A percentile compares a stretch with the other conserved stretches of the same genome.
These are phyloP conservation scores for Metopia argyrocephala DNA, from an alignment of 2,888 invertebrate species.

Conservation along the genomic window DNA sequence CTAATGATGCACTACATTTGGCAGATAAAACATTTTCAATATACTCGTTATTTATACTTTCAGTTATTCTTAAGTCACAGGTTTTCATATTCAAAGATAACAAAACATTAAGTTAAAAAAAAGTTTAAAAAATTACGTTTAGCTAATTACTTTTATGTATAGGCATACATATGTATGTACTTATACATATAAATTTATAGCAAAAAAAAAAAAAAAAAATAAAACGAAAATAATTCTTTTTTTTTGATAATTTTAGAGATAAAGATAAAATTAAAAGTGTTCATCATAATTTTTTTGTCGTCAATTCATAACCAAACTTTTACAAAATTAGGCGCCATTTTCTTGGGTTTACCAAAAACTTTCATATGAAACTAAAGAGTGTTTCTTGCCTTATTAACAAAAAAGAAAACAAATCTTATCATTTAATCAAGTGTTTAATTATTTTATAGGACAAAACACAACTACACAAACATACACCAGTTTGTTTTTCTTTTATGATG, in stretches of 20 bases:
- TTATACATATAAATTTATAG: no score
- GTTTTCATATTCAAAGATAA: background rate
- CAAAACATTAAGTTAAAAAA: no score
- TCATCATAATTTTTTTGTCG: constrained; percentile 12
- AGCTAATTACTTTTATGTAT: no score
- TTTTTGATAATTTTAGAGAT: constrained; percentile 26
- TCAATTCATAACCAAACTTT: no score
- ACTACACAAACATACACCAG: background rate
- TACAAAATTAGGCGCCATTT: constrained; percentile 35
- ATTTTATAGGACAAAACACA: background rate
- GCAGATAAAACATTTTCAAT: background rate
- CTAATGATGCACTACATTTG: constrained; percentile 42
- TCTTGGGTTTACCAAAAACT: background rate
- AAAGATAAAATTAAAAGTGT: background rate
- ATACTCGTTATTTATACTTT: background rate
- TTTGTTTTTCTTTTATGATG: constrained; percentile 37
- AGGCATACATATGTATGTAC: no score
- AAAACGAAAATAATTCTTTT: constrained; percentile 44
- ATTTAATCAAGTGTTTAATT: constrained; percentile 18
- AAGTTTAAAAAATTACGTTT: no score
- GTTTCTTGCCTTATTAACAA: background rate
- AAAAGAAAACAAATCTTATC: constrained; percentile 34
- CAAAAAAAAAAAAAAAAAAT: constrained; percentile 20
- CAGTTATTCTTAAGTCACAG: no score
- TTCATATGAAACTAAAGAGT: background rate